Percentiles rank a stretch among this genome's conserved stretches.
phyloP scores from a whole-genome alignment of 37 sponge, comb jelly and placozoan genomes.

The Cladorhizidae sp. region DNA sequence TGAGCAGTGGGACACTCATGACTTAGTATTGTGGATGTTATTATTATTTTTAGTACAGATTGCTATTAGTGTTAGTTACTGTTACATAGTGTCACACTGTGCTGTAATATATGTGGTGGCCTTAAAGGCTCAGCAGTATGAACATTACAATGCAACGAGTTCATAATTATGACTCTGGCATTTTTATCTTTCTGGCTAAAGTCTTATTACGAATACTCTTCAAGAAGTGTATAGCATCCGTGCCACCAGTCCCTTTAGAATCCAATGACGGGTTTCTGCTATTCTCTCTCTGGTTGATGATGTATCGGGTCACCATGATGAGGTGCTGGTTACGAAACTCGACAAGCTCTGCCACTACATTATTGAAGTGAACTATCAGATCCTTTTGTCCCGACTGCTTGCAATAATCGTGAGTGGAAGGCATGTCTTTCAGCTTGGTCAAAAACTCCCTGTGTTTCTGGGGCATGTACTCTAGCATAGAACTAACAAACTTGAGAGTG shows the following conservation, averaged over 20 bases:
- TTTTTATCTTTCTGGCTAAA: neutral
- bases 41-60: neutral
- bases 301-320: slow-evolving; percentile 54
- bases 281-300: slow-evolving; percentile 42
- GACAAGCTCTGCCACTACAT: slow-evolving; percentile 31
- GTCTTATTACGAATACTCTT: slow-evolving; percentile 54
- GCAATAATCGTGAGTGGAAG: slow-evolving; percentile 49
- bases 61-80: no score
- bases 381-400: neutral
- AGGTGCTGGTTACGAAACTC: slow-evolving; percentile 58
- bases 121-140: neutral
- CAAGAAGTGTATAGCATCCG: slow-evolving; percentile 25
- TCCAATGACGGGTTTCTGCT: slow-evolving; percentile 28
- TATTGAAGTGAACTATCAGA: slow-evolving; percentile 39
- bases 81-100: no score
- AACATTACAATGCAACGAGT: neutral
- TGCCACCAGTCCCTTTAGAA: slow-evolving; percentile 64
- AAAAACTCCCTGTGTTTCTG: slow-evolving; percentile 59
- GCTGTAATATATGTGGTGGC: no score
- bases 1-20: no score
- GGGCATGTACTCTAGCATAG: slow-evolving; percentile 62
- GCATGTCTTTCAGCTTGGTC: slow-evolving; percentile 24
- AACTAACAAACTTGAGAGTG: slow-evolving; percentile 30
- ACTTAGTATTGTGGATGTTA: no score
- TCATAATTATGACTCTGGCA: neutral